phyloP scores from a whole-genome alignment of 1,140 invertebrate species.

The Centruroides vittatus region DNA sequence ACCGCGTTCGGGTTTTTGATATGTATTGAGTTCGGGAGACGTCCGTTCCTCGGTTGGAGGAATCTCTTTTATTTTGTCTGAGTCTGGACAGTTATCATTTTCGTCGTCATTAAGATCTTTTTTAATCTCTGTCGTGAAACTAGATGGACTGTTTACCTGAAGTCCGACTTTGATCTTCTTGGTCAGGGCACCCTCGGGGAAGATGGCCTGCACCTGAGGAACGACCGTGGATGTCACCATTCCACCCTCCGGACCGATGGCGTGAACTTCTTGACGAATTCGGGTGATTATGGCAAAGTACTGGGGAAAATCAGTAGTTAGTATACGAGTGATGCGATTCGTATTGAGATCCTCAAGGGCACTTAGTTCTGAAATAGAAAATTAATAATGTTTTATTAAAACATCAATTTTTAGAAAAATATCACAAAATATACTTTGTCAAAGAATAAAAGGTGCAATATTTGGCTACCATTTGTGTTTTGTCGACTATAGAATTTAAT shows the following conservation, averaged over 20 bases:
- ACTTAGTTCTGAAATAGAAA: conserved; percentile 49
- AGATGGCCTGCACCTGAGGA: conserved; percentile 95
- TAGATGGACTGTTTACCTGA: conserved; percentile 52
- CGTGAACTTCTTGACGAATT: conserved; percentile 90
- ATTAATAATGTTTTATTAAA: background rate
- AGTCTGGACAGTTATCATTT: too few relatives aligned
- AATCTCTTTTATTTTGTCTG: background rate
- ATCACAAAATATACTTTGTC: too few relatives aligned
- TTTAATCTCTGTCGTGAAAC: background rate
- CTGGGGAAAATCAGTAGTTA: conserved; percentile 96
- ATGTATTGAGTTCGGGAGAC: too few relatives aligned
- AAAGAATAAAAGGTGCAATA: too few relatives aligned
- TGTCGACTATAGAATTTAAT: too few relatives aligned
- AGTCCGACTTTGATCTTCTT: conserved; percentile 99
- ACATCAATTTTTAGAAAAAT: too few relatives aligned
- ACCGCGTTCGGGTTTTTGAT: too few relatives aligned
- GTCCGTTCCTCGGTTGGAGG: background rate
- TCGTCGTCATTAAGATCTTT: too few relatives aligned
- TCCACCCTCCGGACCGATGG: conserved; percentile 94
- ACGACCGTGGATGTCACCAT: conserved; percentile 97
- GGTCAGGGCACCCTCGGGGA: conserved; percentile 94
- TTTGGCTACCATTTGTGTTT: too few relatives aligned
- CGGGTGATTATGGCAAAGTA: conserved; percentile 97
- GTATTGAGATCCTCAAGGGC: conserved; percentile 75
- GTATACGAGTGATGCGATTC: conserved; percentile 82